A percentile compares a stretch with the other conserved stretches of the same genome.
Evolutionary conservation across 92 coral and sea anemone genomes (phyloP).

Genomic region (Hydrozoanthus gracilis): DNA sequence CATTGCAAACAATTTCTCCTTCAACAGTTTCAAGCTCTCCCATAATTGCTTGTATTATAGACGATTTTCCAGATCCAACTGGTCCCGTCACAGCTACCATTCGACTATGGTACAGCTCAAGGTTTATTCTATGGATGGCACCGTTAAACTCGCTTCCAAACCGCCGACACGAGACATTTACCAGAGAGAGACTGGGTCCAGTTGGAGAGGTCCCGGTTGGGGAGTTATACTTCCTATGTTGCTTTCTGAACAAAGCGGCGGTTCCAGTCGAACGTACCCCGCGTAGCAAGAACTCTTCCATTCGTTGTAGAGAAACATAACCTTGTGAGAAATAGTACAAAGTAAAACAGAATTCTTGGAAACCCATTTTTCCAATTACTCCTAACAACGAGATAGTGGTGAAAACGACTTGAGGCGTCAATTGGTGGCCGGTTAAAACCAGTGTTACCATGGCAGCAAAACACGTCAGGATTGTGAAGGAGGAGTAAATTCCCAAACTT

Average conservation of each 20-base stretch:
- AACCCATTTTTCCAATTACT: neutral
- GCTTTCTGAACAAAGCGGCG: neutral
- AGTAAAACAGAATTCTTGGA: conserved; percentile 8
- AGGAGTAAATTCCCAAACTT: conserved; percentile 8
- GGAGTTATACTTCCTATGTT: neutral
- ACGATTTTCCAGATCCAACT: neutral
- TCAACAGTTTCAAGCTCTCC: neutral
- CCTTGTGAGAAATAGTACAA: neutral
- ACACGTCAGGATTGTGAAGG: conserved; percentile 12
- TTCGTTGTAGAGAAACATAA: conserved; percentile 1
- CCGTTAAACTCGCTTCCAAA: conserved; percentile 14
- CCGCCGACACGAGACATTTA: conserved; percentile 11
- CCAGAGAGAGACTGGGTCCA: neutral
- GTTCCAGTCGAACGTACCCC: neutral
- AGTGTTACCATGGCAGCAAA: conserved; percentile 15
- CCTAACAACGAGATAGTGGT: conserved; percentile 5
- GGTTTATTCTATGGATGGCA: conserved; percentile 2
- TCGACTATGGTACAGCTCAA: neutral
- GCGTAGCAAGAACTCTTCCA: neutral
- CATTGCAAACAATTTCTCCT: neutral
- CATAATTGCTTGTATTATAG: conserved; percentile 18
- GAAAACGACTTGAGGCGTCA: conserved; percentile 12
- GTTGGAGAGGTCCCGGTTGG: neutral
- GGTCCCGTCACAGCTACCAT: neutral
- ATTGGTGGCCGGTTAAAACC: neutral